Evolutionary conservation across 2,888 invertebrate species (phyloP), one percentile per base, ranked within the genome.

Genomic region (Cosmia trapezina): DNA sequence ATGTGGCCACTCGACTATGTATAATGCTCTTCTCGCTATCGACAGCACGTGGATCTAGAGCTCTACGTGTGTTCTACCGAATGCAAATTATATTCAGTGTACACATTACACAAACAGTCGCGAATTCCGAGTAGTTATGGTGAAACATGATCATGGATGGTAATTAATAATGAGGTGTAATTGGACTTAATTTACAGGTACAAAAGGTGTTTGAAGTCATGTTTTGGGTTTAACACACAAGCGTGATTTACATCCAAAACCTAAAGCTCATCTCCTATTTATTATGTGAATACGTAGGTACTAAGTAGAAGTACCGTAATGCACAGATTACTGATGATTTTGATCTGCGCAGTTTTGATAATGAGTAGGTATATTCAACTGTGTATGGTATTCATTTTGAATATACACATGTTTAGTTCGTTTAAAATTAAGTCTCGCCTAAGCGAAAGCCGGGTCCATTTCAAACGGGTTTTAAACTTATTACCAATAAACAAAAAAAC

Each of bases 11-110:
- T 83, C 86, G 78, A 79, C 83, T 80, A 86, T 86, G 86, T 83
- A 92, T 87, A 92, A 90, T 88, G 89, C 85, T 86, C 87, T 84
- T 89, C 89, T 91, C 91, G 91, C 91, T 91, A 91, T 89, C 86
- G 83, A 86, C 84, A 87, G 88, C 90, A 91, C 89, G 89, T 89
- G 91, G 86, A 80, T 83, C 84, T 79, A 80, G 80, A 80, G 80
- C 78, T 77, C 73, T 83, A 76, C 73, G 70, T 76, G 78, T 82
- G 66, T 68, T 67, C 75, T 80, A 81, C 70, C 78, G 43, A 80
- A 78, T 73, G 70, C 76, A 74, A 79, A 80, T 79, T 74, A 69
- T 28, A 54, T 65, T 66, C 41, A 68, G 53, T 69, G 51, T 61
- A 64, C 54, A 64, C 53, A 60, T 45, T 59, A 59, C 28, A 73